Percentiles rank a stretch among this genome's conserved stretches.
Conservation (phyloP, 23 tunicate genomes). For the Trididemnum miniatum region DNA sequence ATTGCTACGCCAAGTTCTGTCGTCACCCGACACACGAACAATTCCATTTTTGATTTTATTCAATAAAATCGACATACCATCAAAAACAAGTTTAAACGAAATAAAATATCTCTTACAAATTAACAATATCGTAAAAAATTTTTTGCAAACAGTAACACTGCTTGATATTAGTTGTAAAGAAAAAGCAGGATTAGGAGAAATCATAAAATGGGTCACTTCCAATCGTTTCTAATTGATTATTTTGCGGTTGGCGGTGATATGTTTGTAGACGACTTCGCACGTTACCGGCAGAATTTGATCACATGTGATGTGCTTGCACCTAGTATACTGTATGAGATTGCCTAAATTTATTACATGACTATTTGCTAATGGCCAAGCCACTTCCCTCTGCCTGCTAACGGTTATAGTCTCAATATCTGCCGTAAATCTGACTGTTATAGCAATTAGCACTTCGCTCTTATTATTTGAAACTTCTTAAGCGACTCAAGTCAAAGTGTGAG, state of each 20-base stretch:
- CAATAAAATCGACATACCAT: conserved; percentile 57
- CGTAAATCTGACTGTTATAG: too few species aligned
- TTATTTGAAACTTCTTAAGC: too few species aligned
- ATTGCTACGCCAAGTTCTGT: conserved; percentile 29
- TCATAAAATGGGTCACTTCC: conserved; percentile 39
- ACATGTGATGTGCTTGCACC: too few species aligned
- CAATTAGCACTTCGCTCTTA: too few species aligned
- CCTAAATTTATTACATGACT: too few species aligned
- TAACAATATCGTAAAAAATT: conserved; percentile 7
- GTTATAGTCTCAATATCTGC: too few species aligned
- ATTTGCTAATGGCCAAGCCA: too few species aligned
- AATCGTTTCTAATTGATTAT: conserved; percentile 1
- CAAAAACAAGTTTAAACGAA: conserved; percentile 43
- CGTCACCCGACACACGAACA: background rate
- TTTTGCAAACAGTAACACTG: background rate
- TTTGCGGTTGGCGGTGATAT: background rate
- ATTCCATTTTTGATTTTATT: conserved; percentile 53
- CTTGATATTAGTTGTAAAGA: conserved; percentile 63
- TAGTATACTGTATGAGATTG: too few species aligned
- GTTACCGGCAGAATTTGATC: too few species aligned
- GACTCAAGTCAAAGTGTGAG: too few species aligned
- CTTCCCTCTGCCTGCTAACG: too few species aligned
- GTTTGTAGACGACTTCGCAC: too few species aligned
- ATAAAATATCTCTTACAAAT: conserved; percentile 46
- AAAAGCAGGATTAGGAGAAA: conserved; percentile 35